A percentile compares a stretch with the other conserved stretches of the same genome.
Conservation (phyloP, 2,797 vertebrate species). For the Phoebastria nigripes region DNA sequence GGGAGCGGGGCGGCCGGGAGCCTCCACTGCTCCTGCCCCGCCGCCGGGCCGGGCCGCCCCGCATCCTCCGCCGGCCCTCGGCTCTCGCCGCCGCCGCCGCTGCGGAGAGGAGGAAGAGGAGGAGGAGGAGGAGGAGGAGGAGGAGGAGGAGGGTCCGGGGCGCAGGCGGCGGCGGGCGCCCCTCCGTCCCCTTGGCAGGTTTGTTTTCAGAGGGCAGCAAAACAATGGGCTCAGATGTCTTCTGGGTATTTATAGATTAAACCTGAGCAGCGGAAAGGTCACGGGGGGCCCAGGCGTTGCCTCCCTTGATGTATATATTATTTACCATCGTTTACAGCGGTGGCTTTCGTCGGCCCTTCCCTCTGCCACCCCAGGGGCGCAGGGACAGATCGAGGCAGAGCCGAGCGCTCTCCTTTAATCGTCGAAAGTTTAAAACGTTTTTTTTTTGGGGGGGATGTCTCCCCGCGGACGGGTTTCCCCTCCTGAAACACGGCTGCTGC, state of each 20-base stretch:
- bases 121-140: background rate
- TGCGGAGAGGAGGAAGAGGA: background rate
- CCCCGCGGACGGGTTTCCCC: background rate
- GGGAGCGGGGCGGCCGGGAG: too few species aligned
- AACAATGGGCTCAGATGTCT: slow-evolving; percentile 46
- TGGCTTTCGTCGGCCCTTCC: background rate
- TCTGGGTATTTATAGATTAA: slow-evolving; percentile 48
- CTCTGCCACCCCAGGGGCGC: background rate
- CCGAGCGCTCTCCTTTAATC: background rate
- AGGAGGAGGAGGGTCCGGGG: background rate
- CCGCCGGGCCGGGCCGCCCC: background rate
- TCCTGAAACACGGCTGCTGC: background rate
- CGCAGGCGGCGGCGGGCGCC: background rate
- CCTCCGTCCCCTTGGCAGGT: background rate
- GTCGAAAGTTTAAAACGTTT: background rate
- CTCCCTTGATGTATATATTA: background rate
- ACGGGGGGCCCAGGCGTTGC: background rate
- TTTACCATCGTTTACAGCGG: background rate
- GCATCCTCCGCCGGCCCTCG: background rate
- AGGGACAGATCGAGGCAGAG: background rate
- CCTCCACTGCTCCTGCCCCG: background rate
- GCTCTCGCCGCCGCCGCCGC: background rate
- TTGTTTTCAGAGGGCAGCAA: slow-evolving; percentile 44
- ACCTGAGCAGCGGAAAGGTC: slow-evolving; percentile 31
- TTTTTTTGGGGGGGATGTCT: background rate